Base-by-base conservation (phyloP, 2,888 invertebrate genomes). In the Gari tellinella region DNA sequence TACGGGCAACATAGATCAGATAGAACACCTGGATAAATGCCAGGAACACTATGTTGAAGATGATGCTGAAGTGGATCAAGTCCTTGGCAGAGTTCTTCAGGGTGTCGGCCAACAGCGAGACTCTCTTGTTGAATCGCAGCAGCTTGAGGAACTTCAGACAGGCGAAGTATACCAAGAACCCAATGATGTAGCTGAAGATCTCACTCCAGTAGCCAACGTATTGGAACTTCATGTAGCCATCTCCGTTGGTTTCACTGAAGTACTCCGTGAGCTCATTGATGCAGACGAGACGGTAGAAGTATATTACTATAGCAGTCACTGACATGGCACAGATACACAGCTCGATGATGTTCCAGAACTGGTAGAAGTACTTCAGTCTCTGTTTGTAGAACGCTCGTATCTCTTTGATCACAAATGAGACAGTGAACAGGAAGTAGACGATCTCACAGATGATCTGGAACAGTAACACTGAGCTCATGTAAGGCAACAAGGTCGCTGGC, bases 61-160 rank as follows among this genome's bases (percentile, higher is more conserved):
- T 90, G 72, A 92, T 81, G 60, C 88, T 84, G 84, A 92, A 92
- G 73, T 86, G 85, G 37, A 88, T 63, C 43, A 92, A 81, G 31
- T 89, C 85, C 58, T 84, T 83, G 21, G 88, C 83, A 3, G 89
- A 87, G 67, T 86, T 83, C 48, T 80, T 73, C 52, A 92, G 82
- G 0, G 91, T 90, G 26, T 89, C 80, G 1, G 90, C 88, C 62
- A 92, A 75, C 75, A 91, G 69, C 38, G 87, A 87, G 70, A 91
- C 90, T 45, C 87, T 79, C 65, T 91, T 90, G 86, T 93, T 93
- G 89, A 93, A 93, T 66, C 93, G 86, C 31, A 93, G 87, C 19
- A 93, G 88, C 67, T 92, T 92, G 63, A 93, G 88, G 88, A 93
- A 93, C 84, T 93, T 93, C 69, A 93, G 85, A 7, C 92, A 92